Evolutionary conservation across 2,888 invertebrate species (phyloP).

Genomic region (Elegia similella): DNA sequence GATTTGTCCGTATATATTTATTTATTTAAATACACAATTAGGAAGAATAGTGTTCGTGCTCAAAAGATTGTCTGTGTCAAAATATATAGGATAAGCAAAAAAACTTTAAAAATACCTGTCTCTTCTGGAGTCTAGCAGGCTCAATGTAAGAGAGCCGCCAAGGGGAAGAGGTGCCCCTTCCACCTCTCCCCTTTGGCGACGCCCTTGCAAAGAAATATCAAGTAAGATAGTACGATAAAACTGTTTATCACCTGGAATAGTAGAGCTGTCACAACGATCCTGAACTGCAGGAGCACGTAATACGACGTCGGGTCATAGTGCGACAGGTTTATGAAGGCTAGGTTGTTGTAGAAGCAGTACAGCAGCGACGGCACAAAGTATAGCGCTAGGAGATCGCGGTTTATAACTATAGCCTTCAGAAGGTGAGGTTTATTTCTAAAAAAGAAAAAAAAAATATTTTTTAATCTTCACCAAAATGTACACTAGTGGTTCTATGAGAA

Average conservation of each 20-base stretch:
- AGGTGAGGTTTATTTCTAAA: constrained; percentile 84
- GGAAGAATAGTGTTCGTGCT: no score
- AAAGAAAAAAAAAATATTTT: constrained; percentile 36
- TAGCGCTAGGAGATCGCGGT: constrained; percentile 85
- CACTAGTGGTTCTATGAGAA: no score
- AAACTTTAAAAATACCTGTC: no score
- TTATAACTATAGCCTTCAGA: constrained; percentile 53
- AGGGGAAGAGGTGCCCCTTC: no score
- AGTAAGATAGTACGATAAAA: not conserved
- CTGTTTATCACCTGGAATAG: constrained; percentile 87
- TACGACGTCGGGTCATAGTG: constrained; percentile 97
- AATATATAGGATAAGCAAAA: no score
- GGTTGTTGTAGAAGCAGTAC: constrained; percentile 97
- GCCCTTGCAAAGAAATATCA: constrained; percentile 10
- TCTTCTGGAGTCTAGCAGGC: no score
- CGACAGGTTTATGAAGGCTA: constrained; percentile 94
- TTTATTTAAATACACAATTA: no score
- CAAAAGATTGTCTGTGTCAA: no score
- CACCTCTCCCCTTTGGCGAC: no score
- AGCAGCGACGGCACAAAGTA: constrained; percentile 95
- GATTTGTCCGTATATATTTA: no score
- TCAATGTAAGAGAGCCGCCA: no score
- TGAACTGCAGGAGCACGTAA: constrained; percentile 92
- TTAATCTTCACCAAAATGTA: not conserved
- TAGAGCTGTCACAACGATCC: constrained; percentile 95